These are phyloP conservation scores for Enoplosus armatus DNA, from an alignment of 2,797 vertebrate genomes.

Conservation along the genomic window DNA sequence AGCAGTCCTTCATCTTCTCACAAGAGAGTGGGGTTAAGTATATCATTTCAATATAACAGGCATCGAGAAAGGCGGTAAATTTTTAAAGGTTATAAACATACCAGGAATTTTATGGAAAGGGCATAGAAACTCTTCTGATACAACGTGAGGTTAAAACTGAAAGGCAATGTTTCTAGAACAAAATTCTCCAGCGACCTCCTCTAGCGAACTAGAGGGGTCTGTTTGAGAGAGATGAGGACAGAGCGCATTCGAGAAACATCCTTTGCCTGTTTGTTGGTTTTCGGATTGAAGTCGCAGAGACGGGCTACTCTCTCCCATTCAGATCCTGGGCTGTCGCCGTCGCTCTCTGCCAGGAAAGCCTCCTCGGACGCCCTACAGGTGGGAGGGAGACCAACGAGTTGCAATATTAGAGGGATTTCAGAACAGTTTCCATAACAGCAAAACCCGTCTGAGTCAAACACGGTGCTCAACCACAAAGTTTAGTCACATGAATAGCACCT, in stretches of 20 bases:
- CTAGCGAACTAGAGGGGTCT: constrained; percentile 88
- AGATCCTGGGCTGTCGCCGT: constrained; percentile 91
- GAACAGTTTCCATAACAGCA: constrained; percentile 8
- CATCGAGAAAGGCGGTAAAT: constrained; percentile 55
- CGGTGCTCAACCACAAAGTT: constrained; percentile 24
- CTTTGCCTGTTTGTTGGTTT: constrained; percentile 96
- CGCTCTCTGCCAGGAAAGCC: constrained; percentile 92
- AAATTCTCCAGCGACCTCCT: not conserved
- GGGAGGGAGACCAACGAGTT: constrained; percentile 7
- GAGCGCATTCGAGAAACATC: constrained; percentile 98
- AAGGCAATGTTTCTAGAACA: constrained; percentile 66
- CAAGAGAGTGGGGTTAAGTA: constrained; percentile 50
- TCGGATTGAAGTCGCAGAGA: constrained; percentile 99
- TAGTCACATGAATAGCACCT: constrained; percentile 31
- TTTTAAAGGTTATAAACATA: constrained; percentile 65
- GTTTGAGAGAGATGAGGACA: constrained; percentile 98
- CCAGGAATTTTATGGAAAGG: constrained; percentile 52
- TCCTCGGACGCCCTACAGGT: constrained; percentile 92
- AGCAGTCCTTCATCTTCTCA: constrained; percentile 59
- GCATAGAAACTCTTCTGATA: constrained; percentile 61
- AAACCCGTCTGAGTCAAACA: constrained; percentile 32
- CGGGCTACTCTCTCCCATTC: constrained; percentile 98
- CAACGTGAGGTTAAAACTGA: constrained; percentile 66
- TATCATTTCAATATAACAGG: constrained; percentile 51
- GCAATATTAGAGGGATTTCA: not conserved